A percentile compares a stretch with the other conserved stretches of the same genome.
These are phyloP conservation scores for Oophaga pumilio DNA, from an alignment of 2,113 vertebrate species.

Conservation along the genomic window DNA sequence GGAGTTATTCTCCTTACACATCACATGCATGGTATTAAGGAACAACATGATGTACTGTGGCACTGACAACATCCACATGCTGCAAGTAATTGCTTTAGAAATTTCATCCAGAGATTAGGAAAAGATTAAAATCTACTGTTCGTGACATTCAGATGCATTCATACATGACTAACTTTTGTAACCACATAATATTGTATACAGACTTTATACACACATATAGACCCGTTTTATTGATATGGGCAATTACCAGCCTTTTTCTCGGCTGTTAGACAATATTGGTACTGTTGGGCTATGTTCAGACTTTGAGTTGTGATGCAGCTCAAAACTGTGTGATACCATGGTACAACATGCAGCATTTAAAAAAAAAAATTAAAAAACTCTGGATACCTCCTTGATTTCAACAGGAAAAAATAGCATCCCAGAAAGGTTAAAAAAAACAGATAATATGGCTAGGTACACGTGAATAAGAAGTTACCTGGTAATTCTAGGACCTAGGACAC, in stretches of 20 bases:
- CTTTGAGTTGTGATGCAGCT: background rate
- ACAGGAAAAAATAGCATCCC: no score
- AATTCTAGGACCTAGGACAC: no score
- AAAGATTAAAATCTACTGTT: background rate
- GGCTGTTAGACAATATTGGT: no score
- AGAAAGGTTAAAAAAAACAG: no score
- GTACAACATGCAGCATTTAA: background rate
- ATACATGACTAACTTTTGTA: background rate
- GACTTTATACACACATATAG: background rate
- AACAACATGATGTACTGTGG: background rate
- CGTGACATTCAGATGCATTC: background rate
- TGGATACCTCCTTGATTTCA: no score
- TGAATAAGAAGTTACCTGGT: no score
- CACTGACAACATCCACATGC: conserved; percentile 11
- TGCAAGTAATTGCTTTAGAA: conserved; percentile 1
- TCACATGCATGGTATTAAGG: conserved; percentile 17
- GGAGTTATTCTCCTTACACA: background rate
- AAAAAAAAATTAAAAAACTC: no score
- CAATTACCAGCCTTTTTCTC: background rate
- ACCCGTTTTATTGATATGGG: background rate
- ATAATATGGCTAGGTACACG: no score
- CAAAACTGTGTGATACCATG: background rate
- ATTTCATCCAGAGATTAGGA: background rate
- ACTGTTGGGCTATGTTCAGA: background rate
- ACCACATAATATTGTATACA: background rate